Percentiles rank a stretch among this genome's conserved stretches.
phyloP scores from a whole-genome alignment of 2,797 vertebrate genomes.

The Periparus ater region DNA sequence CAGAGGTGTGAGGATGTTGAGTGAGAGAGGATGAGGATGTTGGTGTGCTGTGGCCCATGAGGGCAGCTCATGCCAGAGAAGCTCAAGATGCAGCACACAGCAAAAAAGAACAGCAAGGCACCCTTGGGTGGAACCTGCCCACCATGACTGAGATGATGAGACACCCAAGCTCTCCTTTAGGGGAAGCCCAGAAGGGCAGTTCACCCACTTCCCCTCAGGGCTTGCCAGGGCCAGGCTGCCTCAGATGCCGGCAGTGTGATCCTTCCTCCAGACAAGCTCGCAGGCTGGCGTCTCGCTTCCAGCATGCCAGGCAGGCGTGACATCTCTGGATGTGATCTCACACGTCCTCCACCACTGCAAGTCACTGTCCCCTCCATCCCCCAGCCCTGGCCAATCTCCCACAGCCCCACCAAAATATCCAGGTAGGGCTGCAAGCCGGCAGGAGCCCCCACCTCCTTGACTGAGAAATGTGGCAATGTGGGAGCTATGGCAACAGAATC shows the following conservation, averaged over 20 bases:
- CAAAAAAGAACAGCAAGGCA: not conserved
- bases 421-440: not conserved
- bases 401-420: not conserved
- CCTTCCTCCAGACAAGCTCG: fast-evolving
- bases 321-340: not conserved
- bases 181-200: not conserved
- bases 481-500: not conserved
- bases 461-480: not conserved
- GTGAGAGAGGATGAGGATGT: not conserved
- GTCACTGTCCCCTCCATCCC: not conserved
- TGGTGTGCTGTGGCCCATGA: not conserved
- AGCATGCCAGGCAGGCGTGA: fast-evolving
- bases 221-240: not conserved
- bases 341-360: not conserved
- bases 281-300: fast-evolving
- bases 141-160: not conserved
- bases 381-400: not conserved
- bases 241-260: not conserved
- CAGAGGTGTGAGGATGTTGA: no score
- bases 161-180: not conserved
- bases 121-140: not conserved
- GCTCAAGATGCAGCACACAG: not conserved
- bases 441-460: not conserved
- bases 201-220: not conserved
- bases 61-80: not conserved